Evolutionary conservation across 2,797 vertebrate species (phyloP), one percentile per base, ranked within the genome.

Genomic region (Cossypha caffra): DNA sequence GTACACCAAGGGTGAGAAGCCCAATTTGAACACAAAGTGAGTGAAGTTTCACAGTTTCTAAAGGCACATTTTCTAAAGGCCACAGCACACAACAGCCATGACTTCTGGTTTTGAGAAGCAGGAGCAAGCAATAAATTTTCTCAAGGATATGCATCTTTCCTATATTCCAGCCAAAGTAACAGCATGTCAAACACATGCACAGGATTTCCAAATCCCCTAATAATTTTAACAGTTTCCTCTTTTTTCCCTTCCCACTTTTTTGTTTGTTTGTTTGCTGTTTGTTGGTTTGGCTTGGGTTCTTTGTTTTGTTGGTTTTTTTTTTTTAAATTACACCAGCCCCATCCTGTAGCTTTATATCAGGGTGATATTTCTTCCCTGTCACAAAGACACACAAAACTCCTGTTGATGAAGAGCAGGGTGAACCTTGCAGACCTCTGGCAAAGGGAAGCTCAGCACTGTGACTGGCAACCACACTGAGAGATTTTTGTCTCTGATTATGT

Each of bases 161-260:
- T 61, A 13, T 74, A 62, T 79, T 43, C 47, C 84, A 93, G 61
- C 38, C 72, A 48, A 84, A 83, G 42, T 37, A 93, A 90, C n/a
- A 82, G 64, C 21, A 23, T 40, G 52, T 85, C 54, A 72, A 79
- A 87, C 81, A 89, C 42, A 77, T 45, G 64, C 50, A 73, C 20
- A 37, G 52, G 86, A 87, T 93, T 87, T 93, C 57, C 61, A 96
- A 92, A 85, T 71, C 81, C 74, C 61, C 4, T 82, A 86, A 82
- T 48, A 84, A 82, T 74, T 94, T 13, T 61, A 93, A 82, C 57
- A 64, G 21, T 35, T 63, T 82, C 57, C 38, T 62, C 48, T 35
- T 69, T 62, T 61, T 87, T 43, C 15, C 68, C 42, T 86, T 80
- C 35, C 28, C 50, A 45, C 7, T 17, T 66, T 2, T 37, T 38